Evolutionary conservation across 1,140 invertebrate species (phyloP).

Genomic region (Heterodera carotae): DNA sequence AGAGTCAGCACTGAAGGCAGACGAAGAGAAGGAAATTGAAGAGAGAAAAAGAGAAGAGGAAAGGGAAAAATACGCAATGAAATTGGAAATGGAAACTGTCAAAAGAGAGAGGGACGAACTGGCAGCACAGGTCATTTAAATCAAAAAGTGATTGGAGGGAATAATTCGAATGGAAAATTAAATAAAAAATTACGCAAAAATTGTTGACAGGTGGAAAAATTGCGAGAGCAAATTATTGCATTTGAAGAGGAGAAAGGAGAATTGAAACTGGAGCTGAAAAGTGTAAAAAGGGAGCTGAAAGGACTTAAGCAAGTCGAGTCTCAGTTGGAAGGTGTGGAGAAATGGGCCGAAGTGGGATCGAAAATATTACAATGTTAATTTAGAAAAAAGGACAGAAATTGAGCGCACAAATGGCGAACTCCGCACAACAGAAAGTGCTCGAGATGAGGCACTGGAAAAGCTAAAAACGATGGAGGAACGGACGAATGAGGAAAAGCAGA

Average conservation of each 20-base stretch:
- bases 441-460: background rate
- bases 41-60: background rate
- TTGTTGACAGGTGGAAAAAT: background rate
- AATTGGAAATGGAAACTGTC: background rate
- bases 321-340: background rate
- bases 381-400: conserved; percentile 14
- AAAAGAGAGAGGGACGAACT: background rate
- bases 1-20: too few relatives aligned
- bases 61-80: background rate
- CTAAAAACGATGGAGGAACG: background rate
- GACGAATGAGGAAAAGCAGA: background rate
- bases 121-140: too few relatives aligned
- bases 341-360: background rate
- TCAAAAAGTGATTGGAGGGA: too few relatives aligned
- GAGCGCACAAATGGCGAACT: background rate
- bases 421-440: background rate
- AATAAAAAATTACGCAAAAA: too few relatives aligned
- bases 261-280: conserved; percentile 19
- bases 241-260: conserved; percentile 8
- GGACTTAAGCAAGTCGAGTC: conserved; percentile 1
- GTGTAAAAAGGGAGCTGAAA: conserved; percentile 19
- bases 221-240: background rate
- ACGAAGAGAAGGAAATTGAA: background rate
- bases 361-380: background rate
- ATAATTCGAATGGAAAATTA: too few relatives aligned